These are phyloP conservation scores for Gymnothorax reevesii DNA, from an alignment of 2,797 vertebrate species.

Conservation along the genomic window DNA sequence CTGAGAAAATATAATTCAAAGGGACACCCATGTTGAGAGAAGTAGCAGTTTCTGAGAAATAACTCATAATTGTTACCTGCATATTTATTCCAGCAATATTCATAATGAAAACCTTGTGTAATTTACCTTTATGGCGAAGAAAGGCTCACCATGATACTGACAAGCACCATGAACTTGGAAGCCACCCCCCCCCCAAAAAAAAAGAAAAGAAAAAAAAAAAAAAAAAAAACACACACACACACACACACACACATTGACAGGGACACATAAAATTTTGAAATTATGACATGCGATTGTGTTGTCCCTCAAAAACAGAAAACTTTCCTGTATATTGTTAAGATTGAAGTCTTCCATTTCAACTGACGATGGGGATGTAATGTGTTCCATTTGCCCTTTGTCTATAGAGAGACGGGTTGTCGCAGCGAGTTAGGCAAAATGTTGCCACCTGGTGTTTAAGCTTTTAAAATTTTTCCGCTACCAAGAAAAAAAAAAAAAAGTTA, in stretches of 20 bases:
- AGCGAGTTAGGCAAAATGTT: neutral
- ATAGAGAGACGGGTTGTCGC: neutral
- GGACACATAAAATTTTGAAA: neutral
- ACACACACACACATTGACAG: no score
- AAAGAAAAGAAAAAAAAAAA: neutral
- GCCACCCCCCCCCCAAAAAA: no score
- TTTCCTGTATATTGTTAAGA: neutral
- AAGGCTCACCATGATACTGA: no score
- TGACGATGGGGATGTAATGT: neutral
- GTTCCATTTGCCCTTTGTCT: neutral
- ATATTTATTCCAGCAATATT: no score
- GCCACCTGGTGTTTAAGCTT: neutral
- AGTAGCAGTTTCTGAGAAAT: no score
- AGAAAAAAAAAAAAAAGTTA: neutral
- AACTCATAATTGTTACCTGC: no score
- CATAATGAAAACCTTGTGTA: no score
- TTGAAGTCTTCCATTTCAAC: neutral
- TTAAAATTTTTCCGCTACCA: neutral
- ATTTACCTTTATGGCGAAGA: no score
- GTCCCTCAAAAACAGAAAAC: neutral
- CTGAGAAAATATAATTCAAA: no score
- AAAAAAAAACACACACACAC: neutral
- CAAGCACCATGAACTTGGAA: no score
- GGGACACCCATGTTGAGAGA: no score
- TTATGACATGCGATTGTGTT: neutral